Base-by-base conservation (phyloP, 2,888 invertebrate species). In the Crematogaster levior region DNA sequence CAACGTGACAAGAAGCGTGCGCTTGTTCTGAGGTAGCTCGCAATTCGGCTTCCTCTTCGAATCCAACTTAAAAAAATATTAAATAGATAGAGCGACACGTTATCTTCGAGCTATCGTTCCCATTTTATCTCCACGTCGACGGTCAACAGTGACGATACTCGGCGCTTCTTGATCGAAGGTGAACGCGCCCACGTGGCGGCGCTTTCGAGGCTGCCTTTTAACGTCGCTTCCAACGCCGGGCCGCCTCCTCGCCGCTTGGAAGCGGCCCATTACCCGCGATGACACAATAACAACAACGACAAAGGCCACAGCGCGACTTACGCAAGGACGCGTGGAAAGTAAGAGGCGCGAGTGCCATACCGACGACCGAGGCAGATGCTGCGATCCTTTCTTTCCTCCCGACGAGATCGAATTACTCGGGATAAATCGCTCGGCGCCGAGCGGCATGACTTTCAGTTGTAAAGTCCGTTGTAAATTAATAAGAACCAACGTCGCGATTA, bases 221-320 rank as follows among this genome's bases (percentile, higher is more conserved):
- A 88, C 83, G 85, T 77, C 74, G 81, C 77, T 81, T 74, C 81
- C 82, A 72, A 48, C 80, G 48, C 72, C 61, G 72, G 43, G 30
- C 51, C 81, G 75, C 81, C 86, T 81, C 75, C 72, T 48, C 51
- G 40, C 58, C 60, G 30, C 81, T 68, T 75, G 21, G 81, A 82
- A 84, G 68, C 86, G 70, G 83, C 74, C 72, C 86, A 86, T 88
- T 89, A 88, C 87, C 80, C 88, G 84, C 89, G 88, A 89, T 88
- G 89, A 89, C 88, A 89, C 89, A 89, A 86, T 88, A 85, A 89
- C 89, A 89, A 89, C 88, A 85, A 86, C 84, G 84, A 86, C 89
- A 89, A 89, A 89, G 89, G 89, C 86, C 89, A 81, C 53, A 82
- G 70, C 56, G 75, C 37, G 70, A 85, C 86, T 89, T 89, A 86